Conservation (phyloP, 2,113 vertebrate genomes). For the Dasyornis broadbenti region DNA sequence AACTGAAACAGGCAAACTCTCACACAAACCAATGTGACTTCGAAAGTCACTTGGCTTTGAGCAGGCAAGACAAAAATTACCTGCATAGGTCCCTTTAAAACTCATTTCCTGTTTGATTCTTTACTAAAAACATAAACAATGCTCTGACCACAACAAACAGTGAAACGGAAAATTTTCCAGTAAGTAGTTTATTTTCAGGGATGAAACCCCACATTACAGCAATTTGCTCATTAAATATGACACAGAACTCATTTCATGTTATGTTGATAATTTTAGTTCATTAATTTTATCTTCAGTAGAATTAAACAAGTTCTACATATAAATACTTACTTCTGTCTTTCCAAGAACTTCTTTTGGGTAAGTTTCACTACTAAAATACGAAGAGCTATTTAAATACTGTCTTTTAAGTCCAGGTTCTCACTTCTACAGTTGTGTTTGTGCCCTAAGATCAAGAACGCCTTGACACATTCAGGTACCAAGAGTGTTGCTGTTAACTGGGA, state of each 20-base stretch:
- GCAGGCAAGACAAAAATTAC: background rate
- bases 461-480: background rate
- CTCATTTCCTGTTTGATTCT: background rate
- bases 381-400: background rate
- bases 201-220: background rate
- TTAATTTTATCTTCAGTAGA: background rate
- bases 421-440: background rate
- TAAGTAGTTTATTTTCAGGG: background rate
- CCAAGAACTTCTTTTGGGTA: background rate
- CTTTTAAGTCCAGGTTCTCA: background rate
- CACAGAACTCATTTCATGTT: background rate
- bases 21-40: background rate
- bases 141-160: background rate
- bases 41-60: background rate
- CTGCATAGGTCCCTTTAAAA: background rate
- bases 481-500: background rate
- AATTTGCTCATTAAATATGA: background rate
- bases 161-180: background rate
- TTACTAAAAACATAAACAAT: background rate
- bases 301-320: background rate
- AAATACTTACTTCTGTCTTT: background rate
- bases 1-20: background rate
- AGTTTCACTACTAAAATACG: background rate
- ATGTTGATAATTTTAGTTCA: background rate
- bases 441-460: background rate